A percentile compares a stretch with the other conserved stretches of the same genome.
Conservation (phyloP, 2,113 vertebrate genomes). For the Aegotheles bennettii region DNA sequence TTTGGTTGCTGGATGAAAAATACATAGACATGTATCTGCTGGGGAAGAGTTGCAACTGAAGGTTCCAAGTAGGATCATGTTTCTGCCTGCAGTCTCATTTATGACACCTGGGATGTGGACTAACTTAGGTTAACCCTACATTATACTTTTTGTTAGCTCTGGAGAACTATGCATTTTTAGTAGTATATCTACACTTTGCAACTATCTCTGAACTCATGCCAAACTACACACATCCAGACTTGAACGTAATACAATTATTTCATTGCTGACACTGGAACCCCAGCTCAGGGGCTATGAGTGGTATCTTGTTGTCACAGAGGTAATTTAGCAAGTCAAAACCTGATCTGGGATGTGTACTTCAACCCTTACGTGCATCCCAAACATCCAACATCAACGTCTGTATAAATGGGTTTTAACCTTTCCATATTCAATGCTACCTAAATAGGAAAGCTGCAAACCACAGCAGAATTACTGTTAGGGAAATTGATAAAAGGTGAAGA, state of each 20-base stretch:
- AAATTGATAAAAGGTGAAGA: background rate
- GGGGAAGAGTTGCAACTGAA: background rate
- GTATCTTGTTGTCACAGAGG: background rate
- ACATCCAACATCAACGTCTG: background rate
- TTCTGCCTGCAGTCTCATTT: background rate
- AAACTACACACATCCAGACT: background rate
- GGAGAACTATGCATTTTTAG: background rate
- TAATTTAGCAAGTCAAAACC: background rate
- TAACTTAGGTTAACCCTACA: background rate
- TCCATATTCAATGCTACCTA: background rate
- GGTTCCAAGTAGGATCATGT: background rate
- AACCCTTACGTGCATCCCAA: background rate
- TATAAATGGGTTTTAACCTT: background rate
- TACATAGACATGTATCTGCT: background rate
- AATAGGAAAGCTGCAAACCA: background rate
- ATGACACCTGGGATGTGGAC: background rate
- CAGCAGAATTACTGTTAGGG: background rate
- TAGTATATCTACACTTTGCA: background rate
- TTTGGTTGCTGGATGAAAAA: background rate
- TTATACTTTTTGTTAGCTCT: background rate
- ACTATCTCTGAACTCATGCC: background rate
- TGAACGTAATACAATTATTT: background rate
- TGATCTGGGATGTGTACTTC: background rate
- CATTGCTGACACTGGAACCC: background rate
- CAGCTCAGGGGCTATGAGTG: rapidly evolving